Evolutionary conservation across 2,797 vertebrate genomes (phyloP), one percentile per base, ranked within the genome.

Genomic region (Crenuchus spilurus): DNA sequence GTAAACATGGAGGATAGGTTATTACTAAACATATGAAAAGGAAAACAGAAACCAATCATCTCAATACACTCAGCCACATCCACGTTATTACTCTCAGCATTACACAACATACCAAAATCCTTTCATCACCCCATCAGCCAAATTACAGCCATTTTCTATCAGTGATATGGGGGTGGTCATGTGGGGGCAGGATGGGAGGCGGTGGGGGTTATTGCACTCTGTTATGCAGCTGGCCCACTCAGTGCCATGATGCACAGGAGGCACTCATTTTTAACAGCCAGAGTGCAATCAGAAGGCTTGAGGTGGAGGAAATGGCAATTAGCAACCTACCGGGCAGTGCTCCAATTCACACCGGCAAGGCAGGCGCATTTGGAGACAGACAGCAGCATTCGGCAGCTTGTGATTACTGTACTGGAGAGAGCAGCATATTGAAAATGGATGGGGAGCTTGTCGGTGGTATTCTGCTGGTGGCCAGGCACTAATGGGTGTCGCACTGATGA

Each of bases 271-370:
- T 35, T 52, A 70, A 76, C 70, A 80, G 57, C 46, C 54, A 72
- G 52, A 26, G 48, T 49, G 55, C 77, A 79, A 80, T 82, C 75
- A 82, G 65, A 44, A 69, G 72, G 60, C 71, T 58, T 60, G 77
- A 75, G 72, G 58, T 41, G 51, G 54, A 75, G 72, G 80, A 77
- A 80, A 80, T 72, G 68, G 31, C 75, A 82, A 82, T 80, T 80
- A 80, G 33, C 68, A 66, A 67, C 75, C 75, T 37, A 74, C 77
- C 64, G 61, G 72, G 74, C 61, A 9, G 20, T 57, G 62, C 64
- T 78, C 67, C 48, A 72, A 13, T 62, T 82, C 61, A 71, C 52
- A 68, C 60, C 61, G 68, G 55, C 33, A 9, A 64, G 48, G 37
- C 42, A n/a, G 73, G 67, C 20, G 18, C 41, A 63, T 65, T 57